Evolutionary conservation across 2,113 vertebrate genomes (phyloP).

Genomic region (Macaca fascicularis): DNA sequence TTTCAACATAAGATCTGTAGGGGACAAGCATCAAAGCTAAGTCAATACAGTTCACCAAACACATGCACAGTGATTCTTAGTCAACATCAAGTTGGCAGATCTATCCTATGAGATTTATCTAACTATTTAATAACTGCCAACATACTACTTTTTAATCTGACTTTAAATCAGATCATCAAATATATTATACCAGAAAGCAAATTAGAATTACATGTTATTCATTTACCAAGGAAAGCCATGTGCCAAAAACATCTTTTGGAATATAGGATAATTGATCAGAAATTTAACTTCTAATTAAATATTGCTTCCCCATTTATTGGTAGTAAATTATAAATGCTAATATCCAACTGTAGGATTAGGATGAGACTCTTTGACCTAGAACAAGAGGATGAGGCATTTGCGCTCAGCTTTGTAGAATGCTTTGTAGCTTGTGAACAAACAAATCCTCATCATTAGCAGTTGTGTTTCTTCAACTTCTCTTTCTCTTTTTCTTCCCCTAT

Average conservation of each 20-base stretch:
- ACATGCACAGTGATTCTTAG: neutral
- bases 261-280: neutral
- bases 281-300: neutral
- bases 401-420: neutral
- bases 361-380: neutral
- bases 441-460: neutral
- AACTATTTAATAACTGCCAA: neutral
- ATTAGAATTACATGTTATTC: neutral
- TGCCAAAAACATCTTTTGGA: neutral
- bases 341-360: neutral
- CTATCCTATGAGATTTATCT: neutral
- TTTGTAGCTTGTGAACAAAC: neutral
- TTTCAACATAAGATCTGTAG: too few species aligned
- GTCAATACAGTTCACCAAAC: neutral
- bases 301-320: neutral
- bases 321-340: neutral
- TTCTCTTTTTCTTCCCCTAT: neutral
- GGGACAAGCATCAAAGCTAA: too few species aligned
- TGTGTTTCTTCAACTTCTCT: neutral
- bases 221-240: neutral
- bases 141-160: neutral
- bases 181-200: neutral
- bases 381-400: neutral
- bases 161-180: neutral
- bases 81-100: neutral